Evolutionary conservation across 2,113 vertebrate genomes (phyloP), one percentile per base, ranked within the genome.

Genomic region (Orycteropus afer): DNA sequence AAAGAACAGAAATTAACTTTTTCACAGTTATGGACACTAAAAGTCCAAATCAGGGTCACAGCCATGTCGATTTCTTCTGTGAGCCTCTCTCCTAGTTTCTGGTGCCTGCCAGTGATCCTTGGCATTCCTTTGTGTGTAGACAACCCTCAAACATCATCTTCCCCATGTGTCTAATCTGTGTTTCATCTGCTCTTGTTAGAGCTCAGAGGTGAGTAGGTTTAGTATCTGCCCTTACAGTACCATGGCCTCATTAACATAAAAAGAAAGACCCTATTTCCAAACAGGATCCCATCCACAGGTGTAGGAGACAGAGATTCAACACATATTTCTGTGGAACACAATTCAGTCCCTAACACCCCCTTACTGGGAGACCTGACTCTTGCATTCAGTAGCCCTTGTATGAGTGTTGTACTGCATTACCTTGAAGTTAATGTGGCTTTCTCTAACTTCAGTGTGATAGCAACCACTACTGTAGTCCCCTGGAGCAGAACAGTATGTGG

Each of bases 401-500:
- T 11, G 40, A 13, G 57, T 53, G 51, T 59, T 59, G 12, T 51
- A 27, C n/a, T 17, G 29, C 0, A 2, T 1, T 6, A 29, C 34
- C 27, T 29, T n/a, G 51, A 53, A n/a, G n/a, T n/a, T n/a, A n/a
- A n/a, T n/a, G n/a, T n/a, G n/a, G n/a, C n/a, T n/a, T n/a, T n/a
- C n/a, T 20, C 7, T n/a, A 79, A 40, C n/a, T 10, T 15, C 7
- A 5, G 27, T 18, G 34, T 37, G 22, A 18, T 0, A 3, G 23
- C 29, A 32, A 49, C 53, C 71, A 47, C 42, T 45, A 0, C 4
- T 18, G 40, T n/a, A 76, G 82, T 11, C 77, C 11, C 47, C 51
- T 4, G 13, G 13, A 9, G 37, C 22, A 53, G 53, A 11, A 17
- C 71, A 15, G 23, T 8, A 32, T 12, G 14, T 42, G 53, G 17